Base-by-base conservation (phyloP, 2,113 vertebrate species). In the Cardinalis cardinalis region DNA sequence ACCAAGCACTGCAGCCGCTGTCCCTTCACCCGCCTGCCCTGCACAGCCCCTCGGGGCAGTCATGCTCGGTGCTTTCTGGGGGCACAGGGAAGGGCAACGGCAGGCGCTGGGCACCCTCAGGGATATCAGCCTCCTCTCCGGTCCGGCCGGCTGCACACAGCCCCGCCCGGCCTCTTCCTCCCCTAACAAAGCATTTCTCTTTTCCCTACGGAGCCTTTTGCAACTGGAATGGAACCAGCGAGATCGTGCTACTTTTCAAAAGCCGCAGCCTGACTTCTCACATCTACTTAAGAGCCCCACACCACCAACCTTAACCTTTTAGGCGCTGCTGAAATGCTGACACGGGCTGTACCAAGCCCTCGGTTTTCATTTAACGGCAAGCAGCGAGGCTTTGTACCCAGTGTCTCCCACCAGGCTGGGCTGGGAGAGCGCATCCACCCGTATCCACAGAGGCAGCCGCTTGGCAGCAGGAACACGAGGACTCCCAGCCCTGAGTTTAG, bases 141-240 rank as follows among this genome's bases (percentile, higher is more conserved):
- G 46, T 41, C 60, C 53, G 8, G 29, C 41, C 0, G 9, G 49
- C 87, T 78, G 69, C 16, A 7, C 53, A 36, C 59, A 51, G 59
- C 79, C 64, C 75, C 63, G 86, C 61, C 58, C 1, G 5, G 41
- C 78, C 74, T 49, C 70, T 11, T 71, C n/a, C 46, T 64, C 24
- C 1, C 1, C 59, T 34, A 89, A 81, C 88, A 89, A 76, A 94
- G 84, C 87, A 65, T 89, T 93, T 66, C 66, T 90, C 84, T 92
- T 90, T 82, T 92, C 88, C 81, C 87, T 43, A 51, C 5, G 90
- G 88, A 95, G 66, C 14, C 49, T 64, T 86, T 38, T 48, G 79
- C 25, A 51, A 32, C 23, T 66, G 86, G 77, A 90, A 87, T 4
- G 29, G 38, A 82, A 90, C 38, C 84, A 78, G 55, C 0, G 0